Percentiles rank a stretch among this genome's conserved stretches.
phyloP scores from a whole-genome alignment of 2,113 vertebrate genomes.

The Actinemys pallida region DNA sequence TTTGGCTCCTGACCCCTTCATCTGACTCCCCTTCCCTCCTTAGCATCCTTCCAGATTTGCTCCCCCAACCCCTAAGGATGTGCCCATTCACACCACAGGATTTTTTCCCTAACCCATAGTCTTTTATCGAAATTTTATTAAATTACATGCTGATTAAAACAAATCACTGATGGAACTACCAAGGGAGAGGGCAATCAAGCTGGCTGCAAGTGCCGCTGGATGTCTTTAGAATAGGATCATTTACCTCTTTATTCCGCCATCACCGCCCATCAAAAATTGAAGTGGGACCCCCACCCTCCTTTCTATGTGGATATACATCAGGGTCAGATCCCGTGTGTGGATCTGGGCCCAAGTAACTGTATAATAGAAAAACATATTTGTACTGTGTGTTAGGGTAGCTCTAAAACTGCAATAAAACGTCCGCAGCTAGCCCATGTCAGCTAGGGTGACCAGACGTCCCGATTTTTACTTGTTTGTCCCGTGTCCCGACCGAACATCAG shows the following conservation, averaged over 20 bases:
- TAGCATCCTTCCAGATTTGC: not conserved
- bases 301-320: not conserved
- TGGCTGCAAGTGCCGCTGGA: not conserved
- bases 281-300: not conserved
- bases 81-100: not conserved
- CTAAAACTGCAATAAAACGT: too few species aligned
- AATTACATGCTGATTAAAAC: not conserved
- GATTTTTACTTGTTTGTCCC: too few species aligned
- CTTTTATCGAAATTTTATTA: not conserved
- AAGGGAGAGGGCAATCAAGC: not conserved
- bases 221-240: not conserved
- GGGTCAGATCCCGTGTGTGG: not conserved
- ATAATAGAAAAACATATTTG: too few species aligned
- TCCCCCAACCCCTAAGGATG: not conserved
- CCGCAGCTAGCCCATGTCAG: too few species aligned
- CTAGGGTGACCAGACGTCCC: too few species aligned
- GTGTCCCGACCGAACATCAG: too few species aligned
- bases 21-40: not conserved
- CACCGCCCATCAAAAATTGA: not conserved
- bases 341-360: too few species aligned
- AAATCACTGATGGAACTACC: not conserved
- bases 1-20: not conserved
- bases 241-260: not conserved
- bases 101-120: not conserved
- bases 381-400: too few species aligned